phyloP scores from a whole-genome alignment of 1,140 invertebrate species.

The Teleopsis dalmanni region DNA sequence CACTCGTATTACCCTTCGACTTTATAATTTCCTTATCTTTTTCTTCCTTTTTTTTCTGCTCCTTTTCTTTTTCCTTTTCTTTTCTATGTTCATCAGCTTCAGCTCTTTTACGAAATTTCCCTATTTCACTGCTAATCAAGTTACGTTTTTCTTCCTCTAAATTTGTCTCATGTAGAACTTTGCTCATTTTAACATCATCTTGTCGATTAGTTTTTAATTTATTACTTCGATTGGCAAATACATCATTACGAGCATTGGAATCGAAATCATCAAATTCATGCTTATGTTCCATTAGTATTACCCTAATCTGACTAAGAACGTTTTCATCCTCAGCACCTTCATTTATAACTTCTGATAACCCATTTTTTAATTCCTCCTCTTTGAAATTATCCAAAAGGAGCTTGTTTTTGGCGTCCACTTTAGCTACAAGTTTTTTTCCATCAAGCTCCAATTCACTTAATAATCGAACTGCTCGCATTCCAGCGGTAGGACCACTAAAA shows the following conservation, averaged over 20 bases:
- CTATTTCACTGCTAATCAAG: slow-evolving; percentile 92
- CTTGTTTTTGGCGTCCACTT: slow-evolving; percentile 98
- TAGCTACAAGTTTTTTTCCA: slow-evolving; percentile 88
- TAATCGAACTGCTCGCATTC: slow-evolving; percentile 84
- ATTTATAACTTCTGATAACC: slow-evolving; percentile 27
- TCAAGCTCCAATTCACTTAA: slow-evolving; percentile 91
- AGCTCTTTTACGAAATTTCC: slow-evolving; percentile 86
- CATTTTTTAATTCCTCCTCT: slow-evolving; percentile 48
- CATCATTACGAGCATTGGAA: slow-evolving; percentile 24
- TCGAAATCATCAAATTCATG: slow-evolving; percentile 40
- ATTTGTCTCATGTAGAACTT: slow-evolving; percentile 68
- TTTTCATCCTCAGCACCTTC: slow-evolving; percentile 73
- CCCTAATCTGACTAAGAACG: slow-evolving; percentile 65
- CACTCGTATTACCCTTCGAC: slow-evolving; percentile 40
- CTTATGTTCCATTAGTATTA: slow-evolving; percentile 74
- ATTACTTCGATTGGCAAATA: slow-evolving; percentile 27
- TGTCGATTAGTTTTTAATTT: slow-evolving; percentile 34
- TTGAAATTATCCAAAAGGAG: slow-evolving; percentile 89
- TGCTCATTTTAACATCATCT: slow-evolving; percentile 50
- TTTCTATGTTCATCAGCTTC: slow-evolving; percentile 43
- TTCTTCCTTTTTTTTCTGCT: slow-evolving; percentile 45
- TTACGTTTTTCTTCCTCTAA: slow-evolving; percentile 95
- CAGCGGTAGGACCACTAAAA: slow-evolving; percentile 81
- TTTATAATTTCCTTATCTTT: slow-evolving; percentile 28
- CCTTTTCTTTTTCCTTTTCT: slow-evolving; percentile 51